A percentile compares a stretch with the other conserved stretches of the same genome.
These are phyloP conservation scores for Lerema accius DNA, from an alignment of 1,140 invertebrate species.

Conservation along the genomic window DNA sequence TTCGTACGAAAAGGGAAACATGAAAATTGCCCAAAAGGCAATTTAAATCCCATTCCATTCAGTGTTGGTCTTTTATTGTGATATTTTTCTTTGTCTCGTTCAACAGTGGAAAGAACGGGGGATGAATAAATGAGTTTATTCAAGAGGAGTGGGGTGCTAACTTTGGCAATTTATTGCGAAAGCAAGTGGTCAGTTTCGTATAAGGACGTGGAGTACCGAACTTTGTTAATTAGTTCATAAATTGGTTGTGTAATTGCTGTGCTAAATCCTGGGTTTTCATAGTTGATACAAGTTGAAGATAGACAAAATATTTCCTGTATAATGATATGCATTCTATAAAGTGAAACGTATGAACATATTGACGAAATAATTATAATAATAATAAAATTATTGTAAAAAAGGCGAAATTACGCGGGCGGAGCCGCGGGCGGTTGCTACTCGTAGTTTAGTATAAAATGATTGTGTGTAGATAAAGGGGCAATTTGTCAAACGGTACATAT, in stretches of 20 bases:
- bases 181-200: background rate
- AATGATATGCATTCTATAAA: too few relatives aligned
- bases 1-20: background rate
- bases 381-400: too few relatives aligned
- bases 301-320: background rate
- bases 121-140: conserved; percentile 5
- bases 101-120: background rate
- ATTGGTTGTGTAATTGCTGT: conserved; percentile 1
- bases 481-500: too few relatives aligned
- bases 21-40: background rate
- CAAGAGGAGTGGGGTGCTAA: background rate
- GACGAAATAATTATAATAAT: too few relatives aligned
- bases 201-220: background rate
- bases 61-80: background rate
- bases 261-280: background rate
- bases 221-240: background rate
- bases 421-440: too few relatives aligned
- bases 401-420: too few relatives aligned
- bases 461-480: too few relatives aligned
- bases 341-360: too few relatives aligned
- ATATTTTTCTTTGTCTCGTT: background rate
- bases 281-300: background rate
- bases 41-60: background rate
- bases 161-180: conserved; percentile 1
- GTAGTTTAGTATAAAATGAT: too few relatives aligned